Conservation (phyloP, 2,888 invertebrate genomes). For the Ischnus inquisitorius region DNA sequence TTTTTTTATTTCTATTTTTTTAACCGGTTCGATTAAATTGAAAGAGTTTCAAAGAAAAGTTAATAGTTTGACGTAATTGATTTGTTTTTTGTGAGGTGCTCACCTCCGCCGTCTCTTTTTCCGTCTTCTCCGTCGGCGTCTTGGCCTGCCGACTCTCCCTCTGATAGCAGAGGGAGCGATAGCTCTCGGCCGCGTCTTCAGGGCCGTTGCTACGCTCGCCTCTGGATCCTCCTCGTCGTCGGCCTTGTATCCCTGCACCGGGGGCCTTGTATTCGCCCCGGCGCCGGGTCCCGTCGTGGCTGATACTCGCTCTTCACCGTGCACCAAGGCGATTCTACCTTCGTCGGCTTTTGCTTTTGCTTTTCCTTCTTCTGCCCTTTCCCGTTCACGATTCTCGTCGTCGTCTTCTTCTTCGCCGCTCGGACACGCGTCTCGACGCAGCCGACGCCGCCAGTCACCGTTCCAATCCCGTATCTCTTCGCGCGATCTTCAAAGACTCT, state of each 20-base stretch:
- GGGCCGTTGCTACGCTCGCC: constrained; percentile 84
- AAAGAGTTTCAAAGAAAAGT: background rate
- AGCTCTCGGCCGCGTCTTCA: constrained; percentile 80
- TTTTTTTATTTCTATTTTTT: too few species aligned
- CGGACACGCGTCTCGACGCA: constrained; percentile 69
- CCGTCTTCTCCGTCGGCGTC: constrained; percentile 84
- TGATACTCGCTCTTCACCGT: constrained; percentile 74
- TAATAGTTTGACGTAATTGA: background rate
- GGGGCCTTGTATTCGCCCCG: constrained; percentile 83
- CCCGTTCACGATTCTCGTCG: constrained; percentile 51
- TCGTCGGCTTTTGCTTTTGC: constrained; percentile 32
- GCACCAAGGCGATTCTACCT: constrained; percentile 47
- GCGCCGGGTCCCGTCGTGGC: constrained; percentile 84
- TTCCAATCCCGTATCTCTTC: constrained; percentile 70
- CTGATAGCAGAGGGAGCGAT: constrained; percentile 81
- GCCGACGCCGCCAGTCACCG: constrained; percentile 80
- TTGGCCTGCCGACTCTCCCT: constrained; percentile 81
- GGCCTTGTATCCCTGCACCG: constrained; percentile 82
- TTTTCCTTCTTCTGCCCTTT: constrained; percentile 27
- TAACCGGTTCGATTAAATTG: too few species aligned
- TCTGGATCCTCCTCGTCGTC: constrained; percentile 69
- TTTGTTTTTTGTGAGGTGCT: constrained; percentile 62
- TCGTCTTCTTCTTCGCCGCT: constrained; percentile 68
- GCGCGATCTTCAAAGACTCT: constrained; percentile 63
- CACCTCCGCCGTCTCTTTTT: constrained; percentile 85